Conservation (phyloP, 2,888 invertebrate genomes). For the Andrena camellia region DNA sequence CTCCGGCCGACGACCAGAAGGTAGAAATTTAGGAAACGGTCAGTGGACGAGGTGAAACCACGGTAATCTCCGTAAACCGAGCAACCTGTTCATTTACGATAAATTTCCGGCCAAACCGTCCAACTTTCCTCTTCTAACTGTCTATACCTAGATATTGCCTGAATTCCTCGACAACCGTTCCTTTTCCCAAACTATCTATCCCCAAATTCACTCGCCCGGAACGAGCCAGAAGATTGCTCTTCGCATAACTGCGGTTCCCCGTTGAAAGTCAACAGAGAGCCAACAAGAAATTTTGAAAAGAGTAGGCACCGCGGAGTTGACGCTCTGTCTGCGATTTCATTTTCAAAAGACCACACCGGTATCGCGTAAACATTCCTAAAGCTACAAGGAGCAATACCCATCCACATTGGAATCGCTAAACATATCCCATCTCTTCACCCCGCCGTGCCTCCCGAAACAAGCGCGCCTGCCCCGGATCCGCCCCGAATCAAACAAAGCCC, state of each 20-base stretch:
- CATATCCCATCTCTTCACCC: no score
- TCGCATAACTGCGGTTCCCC: no score
- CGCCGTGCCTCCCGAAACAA: no score
- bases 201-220: background rate
- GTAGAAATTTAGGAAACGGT: conserved; percentile 22
- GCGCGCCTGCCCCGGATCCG: background rate
- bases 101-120: conserved; percentile 10
- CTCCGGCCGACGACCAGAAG: conserved; percentile 7
- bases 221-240: no score
- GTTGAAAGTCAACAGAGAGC: no score
- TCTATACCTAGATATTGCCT: conserved; percentile 18
- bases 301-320: no score
- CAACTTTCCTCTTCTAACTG: conserved; percentile 23
- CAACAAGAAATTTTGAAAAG: no score
- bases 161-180: conserved; percentile 26
- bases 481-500: background rate
- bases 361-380: no score
- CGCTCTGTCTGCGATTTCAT: no score
- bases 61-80: conserved; percentile 27
- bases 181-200: background rate
- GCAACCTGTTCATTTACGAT: conserved; percentile 47
- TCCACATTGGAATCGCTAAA: no score
- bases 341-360: no score
- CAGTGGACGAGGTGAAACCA: conserved; percentile 33
- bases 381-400: no score